Percentiles rank a stretch among this genome's conserved stretches.
Conservation (phyloP, 1,140 invertebrate species). For the Brachionus rubens region DNA sequence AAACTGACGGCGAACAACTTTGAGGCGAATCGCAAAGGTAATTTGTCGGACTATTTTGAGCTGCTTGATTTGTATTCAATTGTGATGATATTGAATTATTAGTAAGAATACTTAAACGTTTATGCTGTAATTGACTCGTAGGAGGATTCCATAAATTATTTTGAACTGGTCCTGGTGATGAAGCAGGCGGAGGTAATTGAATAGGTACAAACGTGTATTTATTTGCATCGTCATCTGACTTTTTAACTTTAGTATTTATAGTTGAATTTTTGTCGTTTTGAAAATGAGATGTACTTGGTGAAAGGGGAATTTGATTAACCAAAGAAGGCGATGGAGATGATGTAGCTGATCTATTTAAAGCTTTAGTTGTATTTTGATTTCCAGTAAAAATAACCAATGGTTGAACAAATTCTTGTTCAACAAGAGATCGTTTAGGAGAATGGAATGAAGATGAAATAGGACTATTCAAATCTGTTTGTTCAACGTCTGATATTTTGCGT, state of each 20-base stretch:
- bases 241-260: not conserved
- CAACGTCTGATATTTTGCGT: conserved; percentile 39
- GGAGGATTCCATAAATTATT: too few relatives aligned
- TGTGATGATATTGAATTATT: not conserved
- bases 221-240: conserved; percentile 9
- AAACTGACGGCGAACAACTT: conserved; percentile 17
- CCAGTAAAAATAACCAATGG: conserved; percentile 1
- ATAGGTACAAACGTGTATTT: conserved; percentile 45
- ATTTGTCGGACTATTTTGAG: not conserved
- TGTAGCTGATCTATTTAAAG: not conserved
- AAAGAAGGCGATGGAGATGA: conserved; percentile 1
- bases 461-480: conserved; percentile 3
- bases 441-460: not conserved
- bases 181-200: conserved; percentile 1
- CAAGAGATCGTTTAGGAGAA: conserved; percentile 7
- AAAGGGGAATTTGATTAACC: not conserved
- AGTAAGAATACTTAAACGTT: not conserved
- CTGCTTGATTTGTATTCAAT: not conserved
- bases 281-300: not conserved
- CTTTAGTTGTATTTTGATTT: not conserved
- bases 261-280: conserved; percentile 7
- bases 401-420: conserved; percentile 30
- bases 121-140: not conserved
- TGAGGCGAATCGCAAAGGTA: conserved; percentile 6
- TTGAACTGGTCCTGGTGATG: conserved; percentile 1